Conservation (phyloP, 2,888 invertebrate species). For the Podabrus alpinus region DNA sequence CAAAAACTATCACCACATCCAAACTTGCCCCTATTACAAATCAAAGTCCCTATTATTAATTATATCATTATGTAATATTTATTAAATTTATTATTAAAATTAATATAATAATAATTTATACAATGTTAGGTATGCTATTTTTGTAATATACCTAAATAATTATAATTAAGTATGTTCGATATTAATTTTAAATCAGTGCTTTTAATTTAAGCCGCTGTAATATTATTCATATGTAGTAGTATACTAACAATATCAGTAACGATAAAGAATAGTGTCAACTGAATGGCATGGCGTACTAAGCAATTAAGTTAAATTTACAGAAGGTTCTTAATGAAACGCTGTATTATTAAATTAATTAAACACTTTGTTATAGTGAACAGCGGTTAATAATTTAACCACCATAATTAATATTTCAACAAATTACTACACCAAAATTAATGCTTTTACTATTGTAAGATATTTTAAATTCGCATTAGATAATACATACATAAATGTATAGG, state of each 20-base stretch:
- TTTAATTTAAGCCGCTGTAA: neutral
- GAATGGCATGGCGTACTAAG: neutral
- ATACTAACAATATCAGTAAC: neutral
- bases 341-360: neutral
- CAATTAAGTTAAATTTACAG: neutral
- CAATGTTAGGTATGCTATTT: no score
- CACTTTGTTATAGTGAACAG: neutral
- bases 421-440: neutral
- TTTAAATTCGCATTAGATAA: neutral
- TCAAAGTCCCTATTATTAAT: no score
- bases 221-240: neutral
- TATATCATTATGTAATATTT: no score
- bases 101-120: no score
- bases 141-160: neutral
- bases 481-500: no score
- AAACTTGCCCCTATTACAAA: no score
- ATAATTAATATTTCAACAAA: neutral
- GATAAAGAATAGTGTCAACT: neutral
- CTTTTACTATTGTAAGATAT: neutral
- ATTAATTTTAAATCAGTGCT: neutral
- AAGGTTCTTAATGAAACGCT: neutral
- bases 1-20: no score
- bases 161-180: neutral
- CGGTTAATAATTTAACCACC: neutral
- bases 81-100: no score